A percentile compares a stretch with the other conserved stretches of the same genome.
Conservation (phyloP, 2,113 vertebrate species). For the Athene cunicularia region DNA sequence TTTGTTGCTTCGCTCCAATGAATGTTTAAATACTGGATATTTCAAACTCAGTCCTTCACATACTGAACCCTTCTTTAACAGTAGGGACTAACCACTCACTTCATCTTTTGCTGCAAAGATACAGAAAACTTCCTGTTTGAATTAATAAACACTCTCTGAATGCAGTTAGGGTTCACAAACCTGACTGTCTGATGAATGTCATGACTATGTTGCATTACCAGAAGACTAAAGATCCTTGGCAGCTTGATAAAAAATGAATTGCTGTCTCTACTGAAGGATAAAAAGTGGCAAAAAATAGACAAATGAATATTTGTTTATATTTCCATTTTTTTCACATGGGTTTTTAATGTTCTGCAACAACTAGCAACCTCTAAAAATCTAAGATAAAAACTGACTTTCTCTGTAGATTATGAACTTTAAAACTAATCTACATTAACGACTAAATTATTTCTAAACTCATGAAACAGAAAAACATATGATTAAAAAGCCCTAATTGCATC, state of each 20-base stretch:
- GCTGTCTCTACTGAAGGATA: not conserved
- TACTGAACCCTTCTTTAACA: not conserved
- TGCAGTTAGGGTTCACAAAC: conserved; percentile 33
- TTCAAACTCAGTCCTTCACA: not conserved
- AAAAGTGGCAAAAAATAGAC: not conserved
- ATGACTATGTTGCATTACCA: conserved; percentile 26
- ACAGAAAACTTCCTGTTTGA: conserved; percentile 31
- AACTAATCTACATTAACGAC: not conserved
- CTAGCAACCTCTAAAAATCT: not conserved
- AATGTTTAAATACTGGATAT: not conserved
- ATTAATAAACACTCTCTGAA: conserved; percentile 68
- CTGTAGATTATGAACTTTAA: not conserved
- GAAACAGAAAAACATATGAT: not conserved
- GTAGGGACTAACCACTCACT: not conserved
- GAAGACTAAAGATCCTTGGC: conserved; percentile 58
- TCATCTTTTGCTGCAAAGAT: not conserved
- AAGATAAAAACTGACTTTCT: not conserved
- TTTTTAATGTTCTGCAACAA: not conserved
- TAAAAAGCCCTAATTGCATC: not conserved
- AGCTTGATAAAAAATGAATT: conserved; percentile 67
- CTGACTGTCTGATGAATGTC: conserved; percentile 29
- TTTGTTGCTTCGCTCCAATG: not conserved
- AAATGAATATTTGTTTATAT: not conserved
- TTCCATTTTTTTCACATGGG: not conserved
- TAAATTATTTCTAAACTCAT: not conserved